Evolutionary conservation across 2,888 invertebrate species (phyloP).

Genomic region (Cecidostiba fungosa): DNA sequence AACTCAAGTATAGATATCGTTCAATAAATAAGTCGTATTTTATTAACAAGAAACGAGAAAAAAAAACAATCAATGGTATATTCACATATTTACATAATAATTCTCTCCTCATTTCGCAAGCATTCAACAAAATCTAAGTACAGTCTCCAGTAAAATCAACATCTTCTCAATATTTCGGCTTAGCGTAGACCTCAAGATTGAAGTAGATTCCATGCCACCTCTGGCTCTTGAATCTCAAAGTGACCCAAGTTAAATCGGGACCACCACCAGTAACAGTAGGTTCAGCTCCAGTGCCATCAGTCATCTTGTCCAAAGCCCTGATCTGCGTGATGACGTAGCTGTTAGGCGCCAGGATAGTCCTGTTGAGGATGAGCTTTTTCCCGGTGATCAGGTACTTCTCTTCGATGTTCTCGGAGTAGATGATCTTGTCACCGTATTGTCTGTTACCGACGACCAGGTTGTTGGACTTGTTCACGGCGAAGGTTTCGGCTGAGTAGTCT

Average conservation of each 20-base stretch:
- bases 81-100: not conserved
- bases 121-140: not conserved
- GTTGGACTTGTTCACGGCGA: not conserved
- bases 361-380: slow-evolving; percentile 5
- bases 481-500: not conserved
- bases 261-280: slow-evolving; percentile 23
- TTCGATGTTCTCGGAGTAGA: slow-evolving; percentile 19
- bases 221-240: slow-evolving; percentile 38
- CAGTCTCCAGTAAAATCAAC: not conserved
- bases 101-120: not conserved
- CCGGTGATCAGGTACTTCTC: slow-evolving; percentile 17
- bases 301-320: not conserved
- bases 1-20: not conserved
- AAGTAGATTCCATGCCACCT: slow-evolving; percentile 54
- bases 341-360: slow-evolving; percentile 4
- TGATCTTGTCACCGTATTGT: not conserved
- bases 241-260: not conserved
- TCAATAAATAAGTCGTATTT: not conserved
- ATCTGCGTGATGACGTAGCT: slow-evolving; percentile 40
- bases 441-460: slow-evolving; percentile 36
- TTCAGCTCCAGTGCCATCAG: slow-evolving; percentile 47
- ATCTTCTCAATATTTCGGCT: not conserved
- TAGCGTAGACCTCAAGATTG: slow-evolving; percentile 17
- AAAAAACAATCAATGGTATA: not conserved
- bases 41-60: not conserved